Evolutionary conservation across 1,140 invertebrate species (phyloP), one percentile per base, ranked within the genome.

Genomic region (Nebria ingens): DNA sequence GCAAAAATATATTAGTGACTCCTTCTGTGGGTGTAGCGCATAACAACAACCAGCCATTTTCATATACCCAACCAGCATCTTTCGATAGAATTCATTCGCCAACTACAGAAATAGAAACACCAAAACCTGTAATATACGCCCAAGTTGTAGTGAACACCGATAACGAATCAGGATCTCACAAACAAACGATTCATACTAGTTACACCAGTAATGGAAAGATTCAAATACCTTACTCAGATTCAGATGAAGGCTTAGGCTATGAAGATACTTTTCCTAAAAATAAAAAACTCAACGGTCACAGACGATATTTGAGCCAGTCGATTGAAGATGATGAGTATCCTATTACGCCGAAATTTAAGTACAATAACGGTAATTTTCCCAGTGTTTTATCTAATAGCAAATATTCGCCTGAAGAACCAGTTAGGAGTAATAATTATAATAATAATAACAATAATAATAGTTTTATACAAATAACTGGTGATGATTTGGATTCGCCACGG

Each of bases 41-140:
- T 61, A 86, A 87, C 64, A 79, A 81, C 59, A 88, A 86, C 62
- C 77, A 84, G 63, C 84, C 85, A 9, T 87, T 88, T 66, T 87
- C 84, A 0, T 88, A 88, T 59, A 85, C 82, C 0, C 74, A 77
- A 60, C 78, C 79, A 1, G 4, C 25, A 6, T 29, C 25, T 6
- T 29, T 29, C 13, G 25, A 29, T 29, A 9, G 15, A 17, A 34
- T 9, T n/a, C 6, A 34, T 9, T 9, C 25, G 25, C 6, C 6
- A 34, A 6, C n/a, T 34, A n/a, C 25, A 6, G 25, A 34, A 9
- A 34, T 9, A 9, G 25, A 9, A n/a, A 69, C 71, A 21, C 70
- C 72, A 23, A 75, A 59, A 52, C 65, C 73, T 19, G 80, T 87
- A 13, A 86, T 87, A 50, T 88, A 88, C 66, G 85, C 86, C 13